These are phyloP conservation scores for Acanthurus lineatus DNA, from an alignment of 2,797 vertebrate species.

Conservation along the genomic window DNA sequence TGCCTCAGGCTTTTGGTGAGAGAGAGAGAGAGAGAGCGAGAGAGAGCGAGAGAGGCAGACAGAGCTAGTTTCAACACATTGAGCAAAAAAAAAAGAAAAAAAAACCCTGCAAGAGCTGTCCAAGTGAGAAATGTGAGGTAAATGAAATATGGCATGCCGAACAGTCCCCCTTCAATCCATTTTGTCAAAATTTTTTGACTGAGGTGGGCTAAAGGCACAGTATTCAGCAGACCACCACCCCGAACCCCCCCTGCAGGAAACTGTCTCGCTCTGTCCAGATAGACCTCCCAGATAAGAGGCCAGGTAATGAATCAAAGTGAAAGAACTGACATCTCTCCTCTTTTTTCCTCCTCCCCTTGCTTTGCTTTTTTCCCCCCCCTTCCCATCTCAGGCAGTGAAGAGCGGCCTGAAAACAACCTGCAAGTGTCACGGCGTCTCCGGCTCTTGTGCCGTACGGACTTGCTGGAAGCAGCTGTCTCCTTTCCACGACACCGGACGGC, in stretches of 20 bases:
- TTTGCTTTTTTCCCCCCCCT: neutral
- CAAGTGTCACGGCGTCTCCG: conserved; percentile 98
- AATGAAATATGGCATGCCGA: conserved; percentile 78
- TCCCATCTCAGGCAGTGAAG: conserved; percentile 90
- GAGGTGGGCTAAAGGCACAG: conserved; percentile 62
- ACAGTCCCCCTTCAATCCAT: conserved; percentile 72
- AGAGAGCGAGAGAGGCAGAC: conserved; percentile 46
- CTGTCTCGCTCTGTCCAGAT: conserved; percentile 73
- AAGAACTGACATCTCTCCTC: conserved; percentile 71
- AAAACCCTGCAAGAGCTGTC: conserved; percentile 76
- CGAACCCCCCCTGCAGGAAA: conserved; percentile 76
- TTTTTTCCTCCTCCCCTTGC: conserved; percentile 12
- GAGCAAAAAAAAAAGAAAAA: conserved; percentile 11
- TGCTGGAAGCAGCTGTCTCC: conserved; percentile 99
- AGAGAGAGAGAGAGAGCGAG: conserved; percentile 29
- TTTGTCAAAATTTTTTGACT: conserved; percentile 71
- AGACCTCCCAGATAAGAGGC: conserved; percentile 81
- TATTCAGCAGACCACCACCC: conserved; percentile 47
- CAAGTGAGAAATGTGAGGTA: conserved; percentile 78
- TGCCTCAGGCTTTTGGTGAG: conserved; percentile 68
- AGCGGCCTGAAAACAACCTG: conserved; percentile 97
- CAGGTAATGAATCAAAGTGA: conserved; percentile 83
- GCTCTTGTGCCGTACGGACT: conserved; percentile 95
- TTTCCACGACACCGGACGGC: conserved; percentile 93
- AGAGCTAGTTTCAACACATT: conserved; percentile 80